These are phyloP conservation scores for Sepioteuthis lessoniana DNA, from an alignment of 2,888 invertebrate species.

Conservation along the genomic window DNA sequence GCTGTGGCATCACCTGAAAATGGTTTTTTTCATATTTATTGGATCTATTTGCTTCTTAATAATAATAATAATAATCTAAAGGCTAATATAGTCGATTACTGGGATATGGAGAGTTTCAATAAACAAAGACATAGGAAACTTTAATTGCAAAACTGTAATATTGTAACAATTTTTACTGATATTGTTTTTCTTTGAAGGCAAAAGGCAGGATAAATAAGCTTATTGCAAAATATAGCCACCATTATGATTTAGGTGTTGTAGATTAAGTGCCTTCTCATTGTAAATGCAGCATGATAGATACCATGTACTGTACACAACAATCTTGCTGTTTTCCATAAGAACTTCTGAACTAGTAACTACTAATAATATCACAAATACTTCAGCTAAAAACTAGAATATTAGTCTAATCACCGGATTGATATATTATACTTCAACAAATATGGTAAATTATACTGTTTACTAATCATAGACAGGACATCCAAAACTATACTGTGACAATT, in stretches of 20 bases:
- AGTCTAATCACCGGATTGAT: background rate
- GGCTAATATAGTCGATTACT: background rate
- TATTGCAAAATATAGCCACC: background rate
- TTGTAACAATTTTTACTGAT: background rate
- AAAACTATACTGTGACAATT: background rate
- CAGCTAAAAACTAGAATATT: background rate
- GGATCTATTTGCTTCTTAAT: background rate
- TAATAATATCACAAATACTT: background rate
- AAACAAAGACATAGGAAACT: conserved; percentile 33
- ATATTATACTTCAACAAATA: background rate
- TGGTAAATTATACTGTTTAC: background rate
- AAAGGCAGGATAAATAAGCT: background rate
- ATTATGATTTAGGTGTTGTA: background rate
- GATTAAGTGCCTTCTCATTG: background rate
- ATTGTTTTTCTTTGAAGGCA: too few relatives aligned
- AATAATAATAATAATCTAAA: background rate
- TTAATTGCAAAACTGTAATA: background rate
- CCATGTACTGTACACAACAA: background rate
- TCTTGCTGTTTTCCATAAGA: background rate
- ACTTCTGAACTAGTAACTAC: background rate
- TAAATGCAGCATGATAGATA: background rate
- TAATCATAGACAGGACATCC: background rate
- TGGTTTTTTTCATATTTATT: background rate
- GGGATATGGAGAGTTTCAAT: background rate
- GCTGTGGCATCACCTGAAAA: conserved; percentile 33